Evolutionary conservation across 2,888 invertebrate genomes (phyloP), one percentile per base, ranked within the genome.

Genomic region (Xestia c-nigrum): DNA sequence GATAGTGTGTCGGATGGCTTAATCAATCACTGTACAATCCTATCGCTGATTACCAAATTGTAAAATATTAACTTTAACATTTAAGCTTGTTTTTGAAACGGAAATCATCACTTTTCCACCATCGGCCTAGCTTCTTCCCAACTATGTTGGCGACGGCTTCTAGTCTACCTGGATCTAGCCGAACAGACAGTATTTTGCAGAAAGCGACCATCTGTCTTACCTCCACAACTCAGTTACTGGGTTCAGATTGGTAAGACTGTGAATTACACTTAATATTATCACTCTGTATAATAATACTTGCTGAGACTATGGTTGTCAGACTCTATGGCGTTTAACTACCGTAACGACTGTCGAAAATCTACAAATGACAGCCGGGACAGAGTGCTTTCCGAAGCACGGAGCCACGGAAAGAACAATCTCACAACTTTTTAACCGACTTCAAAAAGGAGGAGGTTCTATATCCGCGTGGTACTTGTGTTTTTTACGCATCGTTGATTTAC

Each of bases 21-120:
- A 14, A 63, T 63, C 63, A 63, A 63, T 63, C 63, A 63, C 40
- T 63, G 38, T 63, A 63, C 21, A n/a, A 40, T 40, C 6, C 43
- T 64, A 43, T 43, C 63, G 3, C 40, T 43, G 14, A 64, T n/a
- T 59, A 31, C 3, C 7, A 3, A 24, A 6, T 16, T 57, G 57
- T 57, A 5, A 55, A 55, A 55, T 12, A 12, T 55, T n/a, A 55
- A 5, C 2, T 55, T 55, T 12, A 5, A 24, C 57, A 57, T 24
- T 14, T 14, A 24, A 1, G 14, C 16, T 57, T 57, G 16, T 16
- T 57, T 57, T 57, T 57, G 24, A 14, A 57, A 57, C 24, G 14
- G 24, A 57, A 24, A 57, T 24, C 3, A 14, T 24, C 57, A 14
- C 14, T 24, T 57, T 14, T 24, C 14, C 6, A 57, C 14, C 57